Evolutionary conservation across 2,113 vertebrate species (phyloP), one percentile per base, ranked within the genome.

Genomic region (Lagopus muta): DNA sequence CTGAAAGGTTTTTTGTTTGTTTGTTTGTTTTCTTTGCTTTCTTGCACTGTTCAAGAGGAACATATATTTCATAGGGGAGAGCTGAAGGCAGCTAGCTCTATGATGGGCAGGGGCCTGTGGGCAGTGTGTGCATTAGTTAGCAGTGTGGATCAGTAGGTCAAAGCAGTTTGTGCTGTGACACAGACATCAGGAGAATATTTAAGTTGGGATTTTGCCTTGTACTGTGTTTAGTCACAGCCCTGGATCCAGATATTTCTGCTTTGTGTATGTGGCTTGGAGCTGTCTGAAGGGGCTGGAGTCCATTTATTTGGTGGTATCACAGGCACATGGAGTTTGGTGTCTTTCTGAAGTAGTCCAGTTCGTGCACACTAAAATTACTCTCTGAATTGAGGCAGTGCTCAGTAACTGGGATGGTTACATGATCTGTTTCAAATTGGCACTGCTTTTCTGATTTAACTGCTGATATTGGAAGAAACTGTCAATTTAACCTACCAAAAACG

Each of bases 321-420:
- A 5, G 8, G 47, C 42, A 19, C 1, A 0, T 10, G n/a, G 22
- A 5, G 5, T 50, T 80, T 73, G 13, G 11, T 89, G 0, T 0
- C 32, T 34, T 70, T 76, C 36, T 62, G 5, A 38, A 73, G 64
- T 45, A 81, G 47, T 54, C 32, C 16, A 11, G 60, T 91, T 92
- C 27, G 30, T 0, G 0, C 25, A 22, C 25, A 19, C 42, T 71
- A 0, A 28, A 82, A 78, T 47, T n/a, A 45, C 45, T 40, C 11
- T 27, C 50, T 58, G 73, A 72, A 40, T 85, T 50, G 73, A 70
- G 55, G 27, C 20, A 34, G 28, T 48, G 48, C 34, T 88, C 25
- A 19, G 7, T n/a, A 57, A 52, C 12, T 19, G 64, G 16, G 58
- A 25, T 43, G 64, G 12, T 34, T 1, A 0, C 11, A 82, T 73